phyloP scores from a whole-genome alignment of 2,888 invertebrate genomes.

The Plebejus argus region DNA sequence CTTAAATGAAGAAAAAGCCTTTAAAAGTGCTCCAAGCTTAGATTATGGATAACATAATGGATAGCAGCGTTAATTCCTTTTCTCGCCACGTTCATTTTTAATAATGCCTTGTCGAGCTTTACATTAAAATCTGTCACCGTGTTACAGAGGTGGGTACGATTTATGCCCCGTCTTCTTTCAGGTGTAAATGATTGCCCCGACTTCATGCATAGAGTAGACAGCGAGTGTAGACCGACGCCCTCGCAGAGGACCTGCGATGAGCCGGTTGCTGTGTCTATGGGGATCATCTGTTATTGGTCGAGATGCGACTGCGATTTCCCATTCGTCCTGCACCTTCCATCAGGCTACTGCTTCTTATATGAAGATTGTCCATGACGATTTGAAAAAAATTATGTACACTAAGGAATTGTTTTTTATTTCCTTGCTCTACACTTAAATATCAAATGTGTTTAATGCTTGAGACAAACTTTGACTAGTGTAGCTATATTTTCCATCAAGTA shows the following conservation, averaged over 20 bases:
- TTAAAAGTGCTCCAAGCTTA: too few species aligned
- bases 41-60: too few species aligned
- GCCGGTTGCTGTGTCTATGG: constrained; percentile 65
- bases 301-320: constrained; percentile 74
- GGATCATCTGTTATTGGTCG: constrained; percentile 68
- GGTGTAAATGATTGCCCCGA: constrained; percentile 66
- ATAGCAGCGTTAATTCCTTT: too few species aligned
- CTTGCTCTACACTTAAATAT: not conserved
- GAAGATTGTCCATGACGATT: constrained; percentile 64
- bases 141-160: not conserved
- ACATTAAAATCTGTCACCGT: not conserved
- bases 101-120: too few species aligned
- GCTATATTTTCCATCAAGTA: not conserved
- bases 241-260: constrained; percentile 72
- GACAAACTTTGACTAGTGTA: not conserved
- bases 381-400: constrained; percentile 18
- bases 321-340: constrained; percentile 62
- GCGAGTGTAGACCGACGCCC: constrained; percentile 66
- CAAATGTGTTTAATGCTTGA: not conserved
- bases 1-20: not conserved
- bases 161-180: constrained; percentile 44
- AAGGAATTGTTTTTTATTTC: not conserved
- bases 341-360: constrained; percentile 68
- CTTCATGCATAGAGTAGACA: constrained; percentile 66
- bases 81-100: too few species aligned